Conservation (phyloP, 92 coral and sea anemone genomes). For the Epizoanthus rinbou region DNA sequence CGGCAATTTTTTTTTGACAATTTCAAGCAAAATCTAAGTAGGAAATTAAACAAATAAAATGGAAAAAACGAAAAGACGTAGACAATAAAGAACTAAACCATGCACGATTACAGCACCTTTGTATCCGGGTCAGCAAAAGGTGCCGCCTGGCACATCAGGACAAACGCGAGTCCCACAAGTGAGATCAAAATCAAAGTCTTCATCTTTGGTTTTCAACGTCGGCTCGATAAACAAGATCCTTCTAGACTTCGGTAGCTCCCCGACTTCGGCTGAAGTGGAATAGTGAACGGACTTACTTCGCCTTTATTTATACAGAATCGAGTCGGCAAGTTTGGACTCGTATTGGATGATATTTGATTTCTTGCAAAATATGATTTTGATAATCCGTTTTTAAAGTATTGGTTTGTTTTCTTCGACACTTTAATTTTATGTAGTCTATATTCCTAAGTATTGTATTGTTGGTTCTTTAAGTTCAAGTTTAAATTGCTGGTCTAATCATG, state of each 20-base stretch:
- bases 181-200: slow-evolving; percentile 22
- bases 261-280: slow-evolving; percentile 1
- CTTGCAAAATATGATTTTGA: too few species aligned
- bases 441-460: too few species aligned
- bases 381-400: too few species aligned
- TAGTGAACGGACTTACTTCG: not conserved
- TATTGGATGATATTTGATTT: too few species aligned
- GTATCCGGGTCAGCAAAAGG: not conserved
- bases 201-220: not conserved
- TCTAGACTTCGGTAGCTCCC: not conserved
- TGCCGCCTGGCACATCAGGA: not conserved
- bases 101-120: not conserved
- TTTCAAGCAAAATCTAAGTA: not conserved
- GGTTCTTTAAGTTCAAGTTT: too few species aligned
- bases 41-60: not conserved
- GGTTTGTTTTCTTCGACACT: too few species aligned
- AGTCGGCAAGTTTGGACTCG: too few species aligned
- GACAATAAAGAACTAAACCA: not conserved
- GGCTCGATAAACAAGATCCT: not conserved
- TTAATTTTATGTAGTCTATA: too few species aligned
- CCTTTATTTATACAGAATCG: not conserved
- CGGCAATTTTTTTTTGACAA: too few species aligned
- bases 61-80: not conserved
- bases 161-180: slow-evolving; percentile 18
- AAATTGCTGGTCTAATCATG: too few species aligned